Evolutionary conservation across 2,888 invertebrate species (phyloP), one percentile per base, ranked within the genome.

Genomic region (Parnassius orleans): DNA sequence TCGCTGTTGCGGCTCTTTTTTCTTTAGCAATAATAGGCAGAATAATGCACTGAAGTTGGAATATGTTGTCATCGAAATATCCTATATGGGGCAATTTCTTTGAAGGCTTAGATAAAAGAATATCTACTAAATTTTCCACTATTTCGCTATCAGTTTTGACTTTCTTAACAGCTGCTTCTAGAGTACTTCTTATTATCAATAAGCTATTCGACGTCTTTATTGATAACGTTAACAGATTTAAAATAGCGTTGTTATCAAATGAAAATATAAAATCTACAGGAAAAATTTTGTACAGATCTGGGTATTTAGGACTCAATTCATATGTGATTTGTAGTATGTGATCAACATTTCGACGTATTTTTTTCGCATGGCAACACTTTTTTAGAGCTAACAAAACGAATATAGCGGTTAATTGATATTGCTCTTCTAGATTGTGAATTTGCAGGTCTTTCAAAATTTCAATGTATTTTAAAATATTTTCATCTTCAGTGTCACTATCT

Each of bases 281-380:
- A 50, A 91, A 89, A 64, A 92, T 67, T 74, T 87, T 83, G 65
- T 83, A 90, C 15, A 92, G 66, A 73, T 92, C 90, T 1, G 91
- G 92, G 11, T 81, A 73, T 68, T 88, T 86, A 0, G 78, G 68
- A 58, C 85, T 86, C 51, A 90, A 70, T 76, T 92, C 91, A 59
- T 79, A 92, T 14, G 86, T 81, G 62, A 74, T 81, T 65, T 84
- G 84, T 42, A 91, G 43, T 19, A 84, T 63, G 62, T 73, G 66
- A 68, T 91, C 92, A 7, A 84, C 76, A 24, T 53, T 79, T 9
- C 78, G 75, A 65, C 76, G 74, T n/a, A 80, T 44, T 79, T 89
- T 86, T 74, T 88, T 86, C 42, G 68, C 65, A n/a, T 73, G 77
- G 66, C 78, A 76, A 76, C 75, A 77, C 61, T 83, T 85, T 68